phyloP scores from a whole-genome alignment of 1,140 invertebrate genomes.

The Dendrolimus kikuchii region DNA sequence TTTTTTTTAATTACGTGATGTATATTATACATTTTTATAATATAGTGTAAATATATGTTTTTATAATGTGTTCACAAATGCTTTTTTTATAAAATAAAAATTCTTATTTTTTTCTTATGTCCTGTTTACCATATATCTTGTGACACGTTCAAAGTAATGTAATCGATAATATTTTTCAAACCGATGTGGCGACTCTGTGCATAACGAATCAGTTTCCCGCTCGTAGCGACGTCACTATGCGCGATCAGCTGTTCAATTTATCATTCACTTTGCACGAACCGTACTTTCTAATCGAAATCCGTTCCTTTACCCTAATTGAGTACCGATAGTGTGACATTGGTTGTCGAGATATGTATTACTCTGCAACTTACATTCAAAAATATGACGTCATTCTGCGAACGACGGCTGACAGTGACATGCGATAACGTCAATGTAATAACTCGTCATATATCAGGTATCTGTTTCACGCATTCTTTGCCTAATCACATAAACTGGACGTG shows the following conservation, averaged over 20 bases:
- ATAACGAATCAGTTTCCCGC: background rate
- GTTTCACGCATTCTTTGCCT: conserved; percentile 67
- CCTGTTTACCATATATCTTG: conserved; percentile 18
- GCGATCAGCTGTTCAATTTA: conserved; percentile 8
- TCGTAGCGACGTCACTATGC: conserved; percentile 1
- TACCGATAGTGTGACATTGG: conserved; percentile 18
- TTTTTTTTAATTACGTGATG: conserved; percentile 55
- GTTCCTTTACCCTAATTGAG: conserved; percentile 18
- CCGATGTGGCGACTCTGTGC: conserved; percentile 12
- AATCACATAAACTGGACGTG: conserved; percentile 67
- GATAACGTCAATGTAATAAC: conserved; percentile 4
- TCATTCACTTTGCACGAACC: conserved; percentile 6
- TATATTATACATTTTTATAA: conserved; percentile 62
- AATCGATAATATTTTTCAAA: conserved; percentile 8
- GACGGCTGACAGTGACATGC: background rate
- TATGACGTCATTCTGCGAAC: conserved; percentile 1
- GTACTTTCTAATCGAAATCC: conserved; percentile 12
- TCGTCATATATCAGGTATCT: conserved; percentile 13
- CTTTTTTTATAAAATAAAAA: conserved; percentile 26
- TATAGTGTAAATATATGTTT: conserved; percentile 68
- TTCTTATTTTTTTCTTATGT: conserved; percentile 12
- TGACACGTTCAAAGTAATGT: conserved; percentile 30
- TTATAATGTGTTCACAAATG: conserved; percentile 37
- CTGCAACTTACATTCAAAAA: conserved; percentile 13
- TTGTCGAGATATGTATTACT: conserved; percentile 24